Evolutionary conservation across 1,140 invertebrate species (phyloP), one percentile per base, ranked within the genome.

Genomic region (Hirudo medicinalis): DNA sequence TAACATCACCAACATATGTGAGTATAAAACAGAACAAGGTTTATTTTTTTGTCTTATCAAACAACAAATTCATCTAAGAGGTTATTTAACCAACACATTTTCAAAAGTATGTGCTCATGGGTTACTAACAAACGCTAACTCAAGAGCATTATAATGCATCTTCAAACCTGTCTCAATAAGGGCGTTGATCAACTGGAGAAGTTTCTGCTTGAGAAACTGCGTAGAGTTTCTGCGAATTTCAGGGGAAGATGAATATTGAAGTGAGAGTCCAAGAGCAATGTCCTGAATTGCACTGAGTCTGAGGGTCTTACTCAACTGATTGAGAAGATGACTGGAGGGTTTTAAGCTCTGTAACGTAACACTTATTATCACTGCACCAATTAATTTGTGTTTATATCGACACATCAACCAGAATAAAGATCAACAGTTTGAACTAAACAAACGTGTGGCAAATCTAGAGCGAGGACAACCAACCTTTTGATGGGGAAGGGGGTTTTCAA

Each of bases 281-380:
- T 95, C 92, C 83, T 93, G 90, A 20, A 92, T 88, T 76, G 89
- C 85, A 69, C 88, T 89, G 75, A 94, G 86, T 77, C 88, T 88
- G 74, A 94, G 85, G 77, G 90, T 86, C 84, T 90, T 89, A 80
- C 88, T 89, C 71, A 95, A 85, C 77, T 91, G 88, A 77, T 85
- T 84, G 80, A 94, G 87, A 78, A 94, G 87, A 78, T 90, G 88
- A 75, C 86, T 80, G 74, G 89, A 86, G 76, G 88, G 86, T 83
- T 87, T 88, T 77, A 90, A 83, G 77, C 85, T 87, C 89, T 90
- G 83, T 74, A 87, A 77, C 9, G 66, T 67, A 72, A 19, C 36
- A 72, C 11, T 43, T 36, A 27, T 43, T n/a, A 2, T 19, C 27
- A 68, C 3, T 36, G 11, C 20, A 13, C 2, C 57, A 63, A 63